Evolutionary conservation across 1,140 invertebrate genomes (phyloP).

Genomic region (Scaptomyza pallida): DNA sequence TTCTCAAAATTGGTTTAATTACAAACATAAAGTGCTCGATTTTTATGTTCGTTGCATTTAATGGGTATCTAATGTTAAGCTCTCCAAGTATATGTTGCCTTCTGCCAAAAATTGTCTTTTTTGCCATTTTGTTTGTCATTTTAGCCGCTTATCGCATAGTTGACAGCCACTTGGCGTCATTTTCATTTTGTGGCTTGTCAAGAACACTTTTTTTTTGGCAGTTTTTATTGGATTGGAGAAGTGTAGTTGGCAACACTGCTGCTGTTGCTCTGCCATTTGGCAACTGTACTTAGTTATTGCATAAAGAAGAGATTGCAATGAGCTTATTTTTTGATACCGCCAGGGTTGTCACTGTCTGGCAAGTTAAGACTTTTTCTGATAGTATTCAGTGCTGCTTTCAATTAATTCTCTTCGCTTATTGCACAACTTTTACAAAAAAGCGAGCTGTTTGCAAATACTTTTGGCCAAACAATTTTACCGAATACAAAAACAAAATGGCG

Average conservation of each 20-base stretch:
- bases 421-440: background rate
- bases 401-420: no score
- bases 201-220: background rate
- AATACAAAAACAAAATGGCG: conserved; percentile 46
- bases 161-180: conserved; percentile 8
- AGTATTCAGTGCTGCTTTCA: no score
- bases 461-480: conserved; percentile 36
- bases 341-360: background rate
- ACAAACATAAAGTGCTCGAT: no score
- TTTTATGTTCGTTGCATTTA: background rate
- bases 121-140: background rate
- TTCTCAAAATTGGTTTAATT: background rate
- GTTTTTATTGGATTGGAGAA: background rate
- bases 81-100: background rate
- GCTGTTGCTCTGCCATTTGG: background rate
- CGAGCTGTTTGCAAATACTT: conserved; percentile 25
- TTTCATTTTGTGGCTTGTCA: background rate
- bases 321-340: background rate
- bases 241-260: background rate
- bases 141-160: conserved; percentile 11
- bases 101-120: conserved; percentile 1
- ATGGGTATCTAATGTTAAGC: background rate
- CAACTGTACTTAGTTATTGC: background rate
- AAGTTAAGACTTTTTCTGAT: no score
- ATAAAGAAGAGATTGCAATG: no score